These are phyloP conservation scores for Polyergus mexicanus DNA, from an alignment of 1,140 invertebrate genomes.

Conservation along the genomic window DNA sequence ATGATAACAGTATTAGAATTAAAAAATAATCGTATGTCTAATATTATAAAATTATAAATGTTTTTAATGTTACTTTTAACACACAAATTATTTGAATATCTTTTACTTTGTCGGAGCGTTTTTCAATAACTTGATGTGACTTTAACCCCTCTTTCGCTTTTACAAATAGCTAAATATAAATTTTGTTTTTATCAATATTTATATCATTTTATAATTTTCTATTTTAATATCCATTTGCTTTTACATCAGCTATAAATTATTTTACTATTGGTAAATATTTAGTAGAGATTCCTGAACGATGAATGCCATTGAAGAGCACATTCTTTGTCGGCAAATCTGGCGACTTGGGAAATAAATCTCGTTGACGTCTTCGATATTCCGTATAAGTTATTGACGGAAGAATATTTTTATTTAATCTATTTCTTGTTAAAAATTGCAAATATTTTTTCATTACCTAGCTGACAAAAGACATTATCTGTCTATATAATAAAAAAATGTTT, in stretches of 20 bases:
- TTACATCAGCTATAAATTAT: constrained; percentile 7
- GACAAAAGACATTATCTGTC: background rate
- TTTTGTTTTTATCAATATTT: constrained; percentile 15
- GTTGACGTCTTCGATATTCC: background rate
- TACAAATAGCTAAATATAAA: constrained; percentile 4
- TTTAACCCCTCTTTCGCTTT: background rate
- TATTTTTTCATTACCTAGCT: background rate
- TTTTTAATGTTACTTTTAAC: background rate
- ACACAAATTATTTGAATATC: background rate
- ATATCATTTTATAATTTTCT: background rate
- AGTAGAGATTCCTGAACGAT: background rate
- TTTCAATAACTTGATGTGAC: background rate
- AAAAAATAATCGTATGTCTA: background rate
- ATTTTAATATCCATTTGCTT: constrained; percentile 23
- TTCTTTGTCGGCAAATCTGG: background rate
- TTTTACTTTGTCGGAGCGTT: background rate
- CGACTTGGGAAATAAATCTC: constrained; percentile 1
- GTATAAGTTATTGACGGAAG: background rate
- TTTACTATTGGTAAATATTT: background rate
- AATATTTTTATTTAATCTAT: background rate
- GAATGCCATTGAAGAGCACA: background rate
- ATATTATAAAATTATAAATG: constrained; percentile 16
- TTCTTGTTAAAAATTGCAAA: background rate
- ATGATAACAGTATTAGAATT: background rate
- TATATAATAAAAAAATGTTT: background rate